Percentiles rank a stretch among this genome's conserved stretches.
Conservation (phyloP, 2,888 invertebrate genomes). For the Drosophila mimica region DNA sequence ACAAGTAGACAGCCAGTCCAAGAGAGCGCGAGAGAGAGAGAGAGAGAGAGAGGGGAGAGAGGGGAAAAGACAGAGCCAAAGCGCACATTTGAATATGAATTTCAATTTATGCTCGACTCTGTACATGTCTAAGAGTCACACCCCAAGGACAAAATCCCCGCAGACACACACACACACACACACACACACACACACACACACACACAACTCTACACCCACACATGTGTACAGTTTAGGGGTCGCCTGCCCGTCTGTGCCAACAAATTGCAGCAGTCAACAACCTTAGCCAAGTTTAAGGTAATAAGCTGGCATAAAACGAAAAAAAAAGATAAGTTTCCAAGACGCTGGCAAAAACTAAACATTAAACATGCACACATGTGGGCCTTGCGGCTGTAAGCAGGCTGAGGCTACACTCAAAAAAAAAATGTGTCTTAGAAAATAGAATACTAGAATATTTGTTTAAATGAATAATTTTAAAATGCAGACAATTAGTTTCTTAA, state of each 20-base stretch:
- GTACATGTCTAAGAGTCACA: conserved; percentile 73
- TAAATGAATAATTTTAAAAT: not conserved
- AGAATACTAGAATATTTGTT: not conserved
- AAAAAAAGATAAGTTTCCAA: conserved; percentile 53
- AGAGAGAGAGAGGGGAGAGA: not conserved
- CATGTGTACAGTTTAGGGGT: conserved; percentile 43
- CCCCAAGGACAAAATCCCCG: conserved; percentile 56
- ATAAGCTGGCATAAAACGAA: conserved; percentile 57
- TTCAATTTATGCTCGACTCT: conserved; percentile 66
- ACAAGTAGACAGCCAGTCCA: conserved; percentile 18
- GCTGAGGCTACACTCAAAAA: not conserved
- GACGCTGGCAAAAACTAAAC: conserved; percentile 57
- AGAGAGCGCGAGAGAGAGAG: not conserved
- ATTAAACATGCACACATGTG: conserved; percentile 56
- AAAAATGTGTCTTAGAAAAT: not conserved
- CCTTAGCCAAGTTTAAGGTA: conserved; percentile 77
- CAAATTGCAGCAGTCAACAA: conserved; percentile 78
- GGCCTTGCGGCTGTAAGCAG: not conserved
- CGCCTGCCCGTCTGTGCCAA: conserved; percentile 54
- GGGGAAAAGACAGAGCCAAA: not conserved
- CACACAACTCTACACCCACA: conserved; percentile 12
- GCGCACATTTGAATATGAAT: conserved; percentile 71
- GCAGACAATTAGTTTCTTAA: not conserved
- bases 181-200: conserved; percentile 13
- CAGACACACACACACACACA: conserved; percentile 10